These are phyloP conservation scores for Chloropsis cyanopogon DNA, from an alignment of 2,113 vertebrate genomes.

Conservation along the genomic window DNA sequence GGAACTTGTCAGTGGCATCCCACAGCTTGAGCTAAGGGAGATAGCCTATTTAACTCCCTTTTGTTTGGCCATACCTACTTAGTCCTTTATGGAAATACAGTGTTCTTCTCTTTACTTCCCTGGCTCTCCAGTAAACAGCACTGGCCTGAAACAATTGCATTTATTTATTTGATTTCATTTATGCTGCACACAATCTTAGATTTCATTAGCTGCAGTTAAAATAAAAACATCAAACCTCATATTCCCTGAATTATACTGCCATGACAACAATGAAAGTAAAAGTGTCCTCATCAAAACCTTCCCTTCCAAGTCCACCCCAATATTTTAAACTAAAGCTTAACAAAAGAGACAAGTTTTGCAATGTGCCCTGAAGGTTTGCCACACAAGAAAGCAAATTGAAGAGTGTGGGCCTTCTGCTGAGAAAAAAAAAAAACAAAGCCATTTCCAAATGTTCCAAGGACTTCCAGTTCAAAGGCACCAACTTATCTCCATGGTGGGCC, in stretches of 20 bases:
- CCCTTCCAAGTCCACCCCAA: background rate
- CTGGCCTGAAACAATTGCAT: conserved; percentile 28
- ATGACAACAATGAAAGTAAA: conserved; percentile 44
- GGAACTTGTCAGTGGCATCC: background rate
- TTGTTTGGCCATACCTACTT: background rate
- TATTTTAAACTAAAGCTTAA: background rate
- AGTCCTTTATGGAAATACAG: conserved; percentile 37
- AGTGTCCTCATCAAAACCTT: conserved; percentile 12
- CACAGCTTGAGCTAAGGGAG: background rate
- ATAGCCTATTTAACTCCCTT: background rate
- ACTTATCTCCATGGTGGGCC: background rate
- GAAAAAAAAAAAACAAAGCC: background rate
- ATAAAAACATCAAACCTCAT: conserved; percentile 17
- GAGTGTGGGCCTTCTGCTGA: background rate
- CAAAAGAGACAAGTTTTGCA: conserved; percentile 21
- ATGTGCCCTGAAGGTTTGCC: background rate
- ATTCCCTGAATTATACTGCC: background rate
- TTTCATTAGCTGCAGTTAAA: conserved; percentile 27
- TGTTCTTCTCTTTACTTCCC: background rate
- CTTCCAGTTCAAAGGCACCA: background rate
- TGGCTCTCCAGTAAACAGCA: conserved; percentile 24
- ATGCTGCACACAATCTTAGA: background rate
- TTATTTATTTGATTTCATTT: conserved; percentile 51
- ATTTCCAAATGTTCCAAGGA: background rate
- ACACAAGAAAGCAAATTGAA: conserved; percentile 8